Evolutionary conservation across 2,797 vertebrate species (phyloP).

Genomic region (Myotis myotis): DNA sequence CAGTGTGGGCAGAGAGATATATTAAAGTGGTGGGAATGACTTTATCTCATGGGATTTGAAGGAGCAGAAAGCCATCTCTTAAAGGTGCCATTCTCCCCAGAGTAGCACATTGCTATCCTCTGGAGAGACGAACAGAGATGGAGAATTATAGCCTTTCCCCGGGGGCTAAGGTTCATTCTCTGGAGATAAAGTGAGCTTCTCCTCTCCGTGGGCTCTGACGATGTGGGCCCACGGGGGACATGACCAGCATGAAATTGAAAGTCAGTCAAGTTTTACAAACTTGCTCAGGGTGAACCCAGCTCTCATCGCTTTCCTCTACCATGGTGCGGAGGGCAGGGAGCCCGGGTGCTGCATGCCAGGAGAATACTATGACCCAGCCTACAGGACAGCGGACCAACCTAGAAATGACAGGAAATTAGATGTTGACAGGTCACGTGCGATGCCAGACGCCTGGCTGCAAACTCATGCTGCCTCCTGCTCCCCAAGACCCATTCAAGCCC

Average conservation of each 20-base stretch:
- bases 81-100: neutral
- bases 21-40: neutral
- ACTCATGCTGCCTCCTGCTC: rapidly evolving
- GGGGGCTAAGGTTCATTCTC: neutral
- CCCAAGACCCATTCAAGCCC: neutral
- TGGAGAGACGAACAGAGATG: neutral
- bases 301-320: neutral
- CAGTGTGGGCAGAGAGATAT: neutral
- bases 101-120: neutral
- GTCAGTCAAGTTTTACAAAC: neutral
- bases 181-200: neutral
- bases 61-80: neutral
- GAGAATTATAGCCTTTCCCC: neutral
- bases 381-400: neutral
- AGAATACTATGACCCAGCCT: neutral
- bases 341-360: neutral
- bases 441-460: neutral
- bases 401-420: neutral
- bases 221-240: neutral
- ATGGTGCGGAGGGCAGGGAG: neutral
- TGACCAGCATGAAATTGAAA: neutral
- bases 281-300: neutral
- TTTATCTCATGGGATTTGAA: neutral
- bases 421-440: neutral
- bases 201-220: neutral